These are phyloP conservation scores for Zeuzera pyrina DNA, from an alignment of 2,888 invertebrate genomes.

Conservation along the genomic window DNA sequence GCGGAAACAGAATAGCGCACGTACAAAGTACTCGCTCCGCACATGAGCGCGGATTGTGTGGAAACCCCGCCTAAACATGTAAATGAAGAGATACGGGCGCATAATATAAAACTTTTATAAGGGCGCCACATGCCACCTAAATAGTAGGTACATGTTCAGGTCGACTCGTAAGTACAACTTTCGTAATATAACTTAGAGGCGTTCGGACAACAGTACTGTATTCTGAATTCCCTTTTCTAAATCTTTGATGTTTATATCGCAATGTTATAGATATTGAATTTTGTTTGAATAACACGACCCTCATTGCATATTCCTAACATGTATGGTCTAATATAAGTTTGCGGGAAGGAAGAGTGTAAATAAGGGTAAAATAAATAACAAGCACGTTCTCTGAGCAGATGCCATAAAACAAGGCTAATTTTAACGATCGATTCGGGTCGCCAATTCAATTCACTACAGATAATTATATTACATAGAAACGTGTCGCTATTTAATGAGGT, in stretches of 20 bases:
- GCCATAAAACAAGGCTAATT: too few species aligned
- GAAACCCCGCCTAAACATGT: slow-evolving; percentile 31
- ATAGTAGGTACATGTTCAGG: slow-evolving; percentile 14
- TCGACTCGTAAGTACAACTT: slow-evolving; percentile 1
- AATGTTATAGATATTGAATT: slow-evolving; percentile 22
- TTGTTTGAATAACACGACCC: slow-evolving; percentile 7
- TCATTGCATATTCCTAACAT: slow-evolving; percentile 30
- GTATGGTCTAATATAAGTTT: slow-evolving; percentile 33
- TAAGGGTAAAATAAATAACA: too few species aligned
- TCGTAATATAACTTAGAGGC: slow-evolving; percentile 2
- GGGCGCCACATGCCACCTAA: slow-evolving; percentile 14
- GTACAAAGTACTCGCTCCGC: too few species aligned
- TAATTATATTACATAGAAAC: background rate
- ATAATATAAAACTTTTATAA: slow-evolving; percentile 27
- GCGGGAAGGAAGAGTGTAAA: slow-evolving; percentile 19
- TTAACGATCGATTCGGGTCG: too few species aligned
- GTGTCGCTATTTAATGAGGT: too few species aligned
- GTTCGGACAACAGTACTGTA: too few species aligned
- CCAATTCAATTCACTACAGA: background rate
- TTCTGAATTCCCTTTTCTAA: slow-evolving; percentile 13
- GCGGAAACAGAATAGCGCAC: too few species aligned
- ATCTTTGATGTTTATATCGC: slow-evolving; percentile 16
- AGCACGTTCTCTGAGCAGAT: too few species aligned
- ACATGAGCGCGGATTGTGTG: slow-evolving; percentile 11
- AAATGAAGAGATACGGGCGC: slow-evolving; percentile 31